A percentile compares a stretch with the other conserved stretches of the same genome.
These are phyloP conservation scores for Zoanthus solanderi DNA, from an alignment of 92 coral and sea anemone genomes.

Conservation along the genomic window DNA sequence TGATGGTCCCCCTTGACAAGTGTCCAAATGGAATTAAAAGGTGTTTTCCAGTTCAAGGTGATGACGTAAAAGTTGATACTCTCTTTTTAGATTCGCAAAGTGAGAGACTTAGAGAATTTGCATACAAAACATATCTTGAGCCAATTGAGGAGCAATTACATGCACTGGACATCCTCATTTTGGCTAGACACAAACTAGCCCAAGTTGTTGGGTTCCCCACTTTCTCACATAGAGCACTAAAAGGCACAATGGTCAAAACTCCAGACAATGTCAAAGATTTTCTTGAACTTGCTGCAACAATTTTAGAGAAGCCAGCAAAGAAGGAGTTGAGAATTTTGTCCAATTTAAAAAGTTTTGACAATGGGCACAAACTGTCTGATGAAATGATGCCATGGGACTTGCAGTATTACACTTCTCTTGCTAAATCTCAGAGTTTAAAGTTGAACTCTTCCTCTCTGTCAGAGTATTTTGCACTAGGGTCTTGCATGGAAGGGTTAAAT, in stretches of 20 bases:
- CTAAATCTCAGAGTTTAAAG: slow-evolving; percentile 78
- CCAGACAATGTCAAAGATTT: slow-evolving; percentile 89
- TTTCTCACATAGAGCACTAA: slow-evolving; percentile 83
- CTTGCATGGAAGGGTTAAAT: slow-evolving; percentile 96
- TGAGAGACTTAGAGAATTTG: slow-evolving; percentile 80
- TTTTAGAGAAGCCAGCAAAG: slow-evolving; percentile 80
- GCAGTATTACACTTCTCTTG: slow-evolving; percentile 84
- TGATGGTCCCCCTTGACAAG: slow-evolving; percentile 61
- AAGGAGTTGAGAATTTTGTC: slow-evolving; percentile 73
- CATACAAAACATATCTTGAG: slow-evolving; percentile 78
- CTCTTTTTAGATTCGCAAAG: slow-evolving; percentile 84
- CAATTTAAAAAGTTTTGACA: slow-evolving; percentile 64
- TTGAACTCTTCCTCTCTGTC: slow-evolving; percentile 72
- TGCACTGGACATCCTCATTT: slow-evolving; percentile 73
- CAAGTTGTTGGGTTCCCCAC: slow-evolving; percentile 85
- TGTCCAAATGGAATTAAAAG: slow-evolving; percentile 67
- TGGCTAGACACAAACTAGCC: slow-evolving; percentile 83
- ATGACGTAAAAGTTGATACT: slow-evolving; percentile 84
- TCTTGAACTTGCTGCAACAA: slow-evolving; percentile 74
- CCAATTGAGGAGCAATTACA: slow-evolving; percentile 77
- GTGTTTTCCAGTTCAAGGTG: slow-evolving; percentile 71
- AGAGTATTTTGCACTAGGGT: slow-evolving; percentile 95
- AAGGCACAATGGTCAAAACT: slow-evolving; percentile 93
- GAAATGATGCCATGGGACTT: slow-evolving; percentile 93
- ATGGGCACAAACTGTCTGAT: slow-evolving; percentile 35